phyloP scores from a whole-genome alignment of 1,140 invertebrate species.

The Harpegnathos saltator region DNA sequence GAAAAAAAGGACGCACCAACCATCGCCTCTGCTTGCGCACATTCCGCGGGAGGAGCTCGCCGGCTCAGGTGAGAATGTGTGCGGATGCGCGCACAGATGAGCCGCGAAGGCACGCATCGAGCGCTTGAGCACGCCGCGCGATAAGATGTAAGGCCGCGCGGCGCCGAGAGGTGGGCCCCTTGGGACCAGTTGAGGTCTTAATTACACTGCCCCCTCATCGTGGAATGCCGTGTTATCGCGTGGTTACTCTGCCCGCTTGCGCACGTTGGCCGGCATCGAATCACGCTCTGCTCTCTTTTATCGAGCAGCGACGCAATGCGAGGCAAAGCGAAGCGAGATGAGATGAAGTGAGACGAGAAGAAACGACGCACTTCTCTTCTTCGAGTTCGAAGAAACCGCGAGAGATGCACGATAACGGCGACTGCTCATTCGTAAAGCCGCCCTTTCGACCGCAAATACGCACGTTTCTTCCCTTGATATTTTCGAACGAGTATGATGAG shows the following conservation, averaged over 20 bases:
- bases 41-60: slow-evolving; percentile 19
- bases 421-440: not conserved
- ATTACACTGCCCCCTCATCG: slow-evolving; percentile 68
- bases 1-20: not conserved
- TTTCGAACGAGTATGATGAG: not conserved
- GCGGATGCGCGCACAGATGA: slow-evolving; percentile 63
- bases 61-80: slow-evolving; percentile 45
- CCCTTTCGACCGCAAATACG: not conserved
- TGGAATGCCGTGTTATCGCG: slow-evolving; percentile 70
- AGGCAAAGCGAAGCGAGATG: too few species aligned
- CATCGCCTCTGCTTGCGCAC: not conserved
- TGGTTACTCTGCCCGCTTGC: slow-evolving; percentile 63
- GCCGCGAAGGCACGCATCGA: slow-evolving; percentile 50
- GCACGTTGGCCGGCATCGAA: slow-evolving; percentile 59
- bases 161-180: slow-evolving; percentile 29
- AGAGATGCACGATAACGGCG: slow-evolving; percentile 29
- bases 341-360: too few species aligned
- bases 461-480: not conserved
- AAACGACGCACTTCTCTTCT: slow-evolving; percentile 15
- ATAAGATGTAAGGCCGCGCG: slow-evolving; percentile 67
- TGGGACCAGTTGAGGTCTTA: slow-evolving; percentile 71
- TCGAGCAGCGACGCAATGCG: not conserved
- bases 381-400: not conserved
- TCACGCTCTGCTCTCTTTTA: slow-evolving; percentile 65
- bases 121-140: slow-evolving; percentile 63